Evolutionary conservation across 2,888 invertebrate genomes (phyloP).

Genomic region (Molorchus minor): DNA sequence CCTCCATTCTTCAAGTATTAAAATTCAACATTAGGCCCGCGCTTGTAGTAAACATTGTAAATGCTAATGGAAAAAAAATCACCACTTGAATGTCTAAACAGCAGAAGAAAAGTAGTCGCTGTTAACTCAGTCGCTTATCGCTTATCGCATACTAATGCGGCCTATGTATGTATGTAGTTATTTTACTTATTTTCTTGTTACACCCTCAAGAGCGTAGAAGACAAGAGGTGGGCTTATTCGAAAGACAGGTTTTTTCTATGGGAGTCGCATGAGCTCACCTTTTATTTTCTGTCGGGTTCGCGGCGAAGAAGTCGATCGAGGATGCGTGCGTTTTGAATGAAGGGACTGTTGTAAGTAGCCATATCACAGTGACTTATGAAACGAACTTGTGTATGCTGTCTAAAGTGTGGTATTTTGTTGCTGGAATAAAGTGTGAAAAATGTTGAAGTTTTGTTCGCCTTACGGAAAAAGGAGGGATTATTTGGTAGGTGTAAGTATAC

Average conservation of each 20-base stretch:
- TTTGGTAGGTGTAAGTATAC: conserved; percentile 44
- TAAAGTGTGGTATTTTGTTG: conserved; percentile 15
- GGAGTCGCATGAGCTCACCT: neutral
- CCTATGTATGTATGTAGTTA: conserved; percentile 1
- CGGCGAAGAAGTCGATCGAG: conserved; percentile 26
- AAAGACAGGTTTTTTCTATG: neutral
- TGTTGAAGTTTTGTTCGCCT: conserved; percentile 63
- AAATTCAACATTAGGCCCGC: conserved; percentile 10
- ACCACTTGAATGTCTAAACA: conserved; percentile 39
- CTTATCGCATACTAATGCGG: conserved; percentile 34
- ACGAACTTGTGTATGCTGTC: conserved; percentile 31
- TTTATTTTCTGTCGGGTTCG: neutral
- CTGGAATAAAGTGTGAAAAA: conserved; percentile 37
- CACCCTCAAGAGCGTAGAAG: no score
- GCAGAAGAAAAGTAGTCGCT: conserved; percentile 30
- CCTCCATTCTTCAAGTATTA: conserved; percentile 6
- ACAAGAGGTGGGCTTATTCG: no score
- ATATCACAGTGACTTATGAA: conserved; percentile 40
- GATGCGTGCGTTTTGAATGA: conserved; percentile 32
- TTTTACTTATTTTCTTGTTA: no score
- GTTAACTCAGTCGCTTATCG: conserved; percentile 24
- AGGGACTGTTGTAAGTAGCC: conserved; percentile 31
- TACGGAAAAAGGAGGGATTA: conserved; percentile 50
- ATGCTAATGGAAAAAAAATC: conserved; percentile 33
- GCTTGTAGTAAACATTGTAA: conserved; percentile 12